Base-by-base conservation (phyloP, 2,113 vertebrate species). In the Pollachius pollachius region DNA sequence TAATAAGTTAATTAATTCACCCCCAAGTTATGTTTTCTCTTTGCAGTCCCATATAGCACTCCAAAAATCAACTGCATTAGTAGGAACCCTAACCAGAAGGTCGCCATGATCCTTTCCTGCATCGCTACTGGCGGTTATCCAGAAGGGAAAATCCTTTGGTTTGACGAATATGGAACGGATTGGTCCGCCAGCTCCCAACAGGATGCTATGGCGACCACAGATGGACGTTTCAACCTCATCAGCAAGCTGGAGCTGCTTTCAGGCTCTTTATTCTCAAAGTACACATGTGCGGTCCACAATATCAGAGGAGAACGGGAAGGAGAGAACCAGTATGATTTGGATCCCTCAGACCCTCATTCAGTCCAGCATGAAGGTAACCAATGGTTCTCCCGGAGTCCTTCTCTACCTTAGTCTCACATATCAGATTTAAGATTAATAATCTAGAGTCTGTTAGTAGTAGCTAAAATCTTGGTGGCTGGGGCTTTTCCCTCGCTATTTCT, bases 71-170 rank as follows among this genome's bases (percentile, higher is more conserved):
- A 0, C 13, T 58, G 34, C 21, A 3, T 13, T 4, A 52, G 74
- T 0, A 18, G 61, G 6, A n/a, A 12, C 30, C 30, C 30, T 34
- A 34, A 34, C 30, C 30, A 34, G 30, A 34, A 34, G 3, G 30
- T 34, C 4, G 30, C 0, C 1, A 62, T 15, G 5, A 18, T n/a
- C 0, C 48, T 92, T 71, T 72, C 15, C 2, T 93, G 91, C 54
- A 48, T 17, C 0, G 56, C 88, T 1, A 15, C 9, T 0, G 84
- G 81, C 1, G 90, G 92, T n/a, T 89, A 82, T 73, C 92, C 89
- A 9, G 0, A 54, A 71, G 90, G 87, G 1, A 0, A 5, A 5
- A 76, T 93, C 60, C 71, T 74, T 15, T 93, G 91, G 92, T 85
- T 85, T 70, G 85, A 70, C 8, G 12, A 19, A 0, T 0, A 34